Conservation (phyloP, 2,888 invertebrate species). For the Sicus ferrugineus region DNA sequence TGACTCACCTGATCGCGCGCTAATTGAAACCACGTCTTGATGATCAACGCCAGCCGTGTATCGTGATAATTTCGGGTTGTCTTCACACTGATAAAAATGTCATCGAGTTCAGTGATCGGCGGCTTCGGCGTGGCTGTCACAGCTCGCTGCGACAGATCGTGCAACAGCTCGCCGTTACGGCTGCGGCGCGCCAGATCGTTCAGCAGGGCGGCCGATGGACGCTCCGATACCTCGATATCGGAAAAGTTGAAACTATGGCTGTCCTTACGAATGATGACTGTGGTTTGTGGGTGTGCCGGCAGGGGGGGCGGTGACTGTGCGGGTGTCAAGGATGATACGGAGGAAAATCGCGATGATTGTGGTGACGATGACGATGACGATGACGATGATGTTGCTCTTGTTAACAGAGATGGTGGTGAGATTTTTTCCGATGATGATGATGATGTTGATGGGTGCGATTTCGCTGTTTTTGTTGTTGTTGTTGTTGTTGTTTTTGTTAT, state of each 20-base stretch:
- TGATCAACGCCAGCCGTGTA: constrained; percentile 82
- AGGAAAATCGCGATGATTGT: constrained; percentile 30
- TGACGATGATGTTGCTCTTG: constrained; percentile 21
- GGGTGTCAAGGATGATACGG: constrained; percentile 35
- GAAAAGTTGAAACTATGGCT: constrained; percentile 63
- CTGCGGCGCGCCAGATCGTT: constrained; percentile 58
- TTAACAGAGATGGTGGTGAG: constrained; percentile 36
- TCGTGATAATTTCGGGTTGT: constrained; percentile 89
- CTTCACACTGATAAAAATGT: constrained; percentile 95
- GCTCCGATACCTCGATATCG: constrained; percentile 61
- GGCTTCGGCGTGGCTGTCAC: constrained; percentile 67
- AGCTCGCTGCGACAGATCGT: constrained; percentile 61
- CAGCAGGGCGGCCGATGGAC: constrained; percentile 55
- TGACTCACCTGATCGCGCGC: constrained; percentile 85
- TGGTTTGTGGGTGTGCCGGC: constrained; percentile 49
- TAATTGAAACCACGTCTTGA: constrained; percentile 95
- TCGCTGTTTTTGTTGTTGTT: constrained; percentile 6
- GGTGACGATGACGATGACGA: constrained; percentile 17
- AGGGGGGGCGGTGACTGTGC: constrained; percentile 37
- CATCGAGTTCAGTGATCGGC: constrained; percentile 77
- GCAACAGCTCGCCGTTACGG: constrained; percentile 60
- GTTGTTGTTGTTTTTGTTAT: constrained; percentile 16
- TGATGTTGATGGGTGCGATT: not conserved
- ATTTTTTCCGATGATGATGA: constrained; percentile 28
- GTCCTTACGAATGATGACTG: constrained; percentile 64